Evolutionary conservation across 2,797 vertebrate species (phyloP), one percentile per base, ranked within the genome.

Genomic region (Diplodus sargus): DNA sequence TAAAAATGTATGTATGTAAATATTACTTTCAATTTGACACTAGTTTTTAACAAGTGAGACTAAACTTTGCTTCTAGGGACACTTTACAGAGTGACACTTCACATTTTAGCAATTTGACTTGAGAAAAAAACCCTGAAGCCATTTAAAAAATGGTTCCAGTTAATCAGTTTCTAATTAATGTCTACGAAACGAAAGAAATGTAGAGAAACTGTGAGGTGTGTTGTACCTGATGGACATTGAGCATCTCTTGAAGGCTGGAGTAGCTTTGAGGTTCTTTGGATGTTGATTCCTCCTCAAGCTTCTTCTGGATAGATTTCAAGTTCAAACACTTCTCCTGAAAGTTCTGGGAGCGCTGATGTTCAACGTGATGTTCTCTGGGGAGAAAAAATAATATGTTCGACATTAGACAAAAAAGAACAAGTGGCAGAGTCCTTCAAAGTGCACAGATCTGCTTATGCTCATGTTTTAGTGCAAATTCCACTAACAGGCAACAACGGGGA

Each of bases 221-320:
- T n/a, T 45, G 14, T 85, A 99, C 98, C 97, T 97, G 96, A 67
- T 95, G 96, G 2, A 88, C 81, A 53, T 89, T 85, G 74, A 97
- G 95, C 61, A 95, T 96, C 57, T 97, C 92, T 70, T 84, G 92
- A 20, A 97, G 90, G 34, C 85, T 84, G 20, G 91, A 91, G 69
- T 91, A 89, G 9, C 22, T 90, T 20, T 81, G 85, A 17, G 90
- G 81, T 34, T 90, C 70, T 16, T 85, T 83, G 74, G 80, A 84
- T 16, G 89, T 82, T 0, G 70, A 56, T 93, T 93, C 82, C 6
- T 73, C 67, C 10, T 57, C 60, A 3, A 97, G 84, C 83, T 92
- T 95, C 74, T 96, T 94, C 79, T 96, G 86, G 66, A 97, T 93
- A 0, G 83, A 91, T 23, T 74, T 90, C 94, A 97, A 95, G 56